Conservation (phyloP, 1,140 invertebrate genomes). For the Ridgeia piscesae region DNA sequence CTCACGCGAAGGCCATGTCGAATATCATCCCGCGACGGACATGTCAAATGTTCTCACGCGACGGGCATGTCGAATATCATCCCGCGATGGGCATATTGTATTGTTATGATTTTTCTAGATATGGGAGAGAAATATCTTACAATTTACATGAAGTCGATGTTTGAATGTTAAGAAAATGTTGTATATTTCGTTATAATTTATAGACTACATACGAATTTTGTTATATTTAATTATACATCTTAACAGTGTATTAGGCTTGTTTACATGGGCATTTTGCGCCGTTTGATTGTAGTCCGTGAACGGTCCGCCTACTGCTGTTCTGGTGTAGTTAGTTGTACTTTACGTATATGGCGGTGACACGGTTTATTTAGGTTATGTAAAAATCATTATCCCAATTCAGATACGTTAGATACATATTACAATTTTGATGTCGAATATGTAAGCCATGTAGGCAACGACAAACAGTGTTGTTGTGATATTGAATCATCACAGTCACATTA, state of each 20-base stretch:
- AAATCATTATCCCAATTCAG: neutral
- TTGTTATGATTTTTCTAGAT: neutral
- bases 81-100: neutral
- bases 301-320: neutral
- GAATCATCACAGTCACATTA: neutral
- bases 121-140: neutral
- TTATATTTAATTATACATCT: neutral
- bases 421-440: neutral
- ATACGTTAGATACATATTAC: neutral
- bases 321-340: neutral
- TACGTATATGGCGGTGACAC: neutral
- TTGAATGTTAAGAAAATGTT: neutral
- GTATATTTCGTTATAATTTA: conserved; percentile 2
- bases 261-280: neutral
- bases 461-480: neutral
- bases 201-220: neutral
- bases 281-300: neutral
- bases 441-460: too few species aligned
- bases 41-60: too few species aligned
- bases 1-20: too few species aligned
- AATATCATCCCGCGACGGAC: too few species aligned
- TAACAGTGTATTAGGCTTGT: neutral
- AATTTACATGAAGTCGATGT: neutral
- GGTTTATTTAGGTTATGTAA: neutral
- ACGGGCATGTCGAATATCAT: too few species aligned